phyloP scores from a whole-genome alignment of 2,888 invertebrate species.

The Ceraclea dissimilis region DNA sequence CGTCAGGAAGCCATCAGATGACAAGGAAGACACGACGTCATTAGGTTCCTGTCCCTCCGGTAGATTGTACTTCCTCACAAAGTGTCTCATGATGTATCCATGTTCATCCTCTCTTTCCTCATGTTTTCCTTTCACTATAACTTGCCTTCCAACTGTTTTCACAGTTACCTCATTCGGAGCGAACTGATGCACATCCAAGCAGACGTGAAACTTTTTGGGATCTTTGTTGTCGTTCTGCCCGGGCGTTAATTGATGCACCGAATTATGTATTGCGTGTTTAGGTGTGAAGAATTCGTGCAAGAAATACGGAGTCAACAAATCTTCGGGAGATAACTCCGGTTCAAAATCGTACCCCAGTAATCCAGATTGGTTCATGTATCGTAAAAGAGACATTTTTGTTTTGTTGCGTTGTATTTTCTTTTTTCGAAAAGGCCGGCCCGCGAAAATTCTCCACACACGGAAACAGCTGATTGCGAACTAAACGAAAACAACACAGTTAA shows the following conservation, averaged over 20 bases:
- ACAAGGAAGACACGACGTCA: constrained; percentile 64
- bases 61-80: constrained; percentile 61
- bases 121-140: constrained; percentile 72
- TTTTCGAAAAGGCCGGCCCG: background rate
- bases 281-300: constrained; percentile 5
- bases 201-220: constrained; percentile 63
- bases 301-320: too few relatives aligned
- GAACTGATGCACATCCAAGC: constrained; percentile 71
- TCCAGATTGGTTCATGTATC: background rate
- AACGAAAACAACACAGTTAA: background rate
- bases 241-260: background rate
- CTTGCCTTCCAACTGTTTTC: constrained; percentile 63
- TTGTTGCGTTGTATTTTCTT: background rate
- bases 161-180: constrained; percentile 71
- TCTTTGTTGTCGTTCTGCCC: constrained; percentile 28
- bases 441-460: background rate
- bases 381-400: constrained; percentile 3
- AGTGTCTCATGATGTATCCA: constrained; percentile 10
- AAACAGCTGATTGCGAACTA: background rate
- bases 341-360: constrained; percentile 8
- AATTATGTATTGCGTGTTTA: background rate
- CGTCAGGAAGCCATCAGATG: constrained; percentile 66
- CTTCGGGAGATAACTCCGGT: constrained; percentile 4
- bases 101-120: constrained; percentile 53
- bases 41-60: constrained; percentile 70